These are phyloP conservation scores for Bradypus variegatus DNA, from an alignment of 2,797 vertebrate species.

Conservation along the genomic window DNA sequence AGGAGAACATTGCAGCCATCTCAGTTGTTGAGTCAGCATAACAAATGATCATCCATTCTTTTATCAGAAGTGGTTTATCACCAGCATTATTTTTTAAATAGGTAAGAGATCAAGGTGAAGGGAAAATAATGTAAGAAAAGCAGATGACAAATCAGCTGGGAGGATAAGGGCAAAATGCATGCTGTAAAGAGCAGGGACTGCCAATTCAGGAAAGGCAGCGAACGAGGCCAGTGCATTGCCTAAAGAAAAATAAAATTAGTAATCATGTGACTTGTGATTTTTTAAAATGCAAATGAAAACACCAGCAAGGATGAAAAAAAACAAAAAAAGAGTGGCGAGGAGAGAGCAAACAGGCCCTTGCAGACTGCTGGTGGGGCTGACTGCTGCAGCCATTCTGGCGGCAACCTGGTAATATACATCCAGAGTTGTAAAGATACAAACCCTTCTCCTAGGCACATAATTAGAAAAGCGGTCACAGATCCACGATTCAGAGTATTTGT, in stretches of 20 bases:
- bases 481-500: background rate
- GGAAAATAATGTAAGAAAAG: background rate
- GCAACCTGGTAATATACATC: background rate
- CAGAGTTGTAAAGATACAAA: background rate
- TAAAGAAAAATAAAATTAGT: background rate
- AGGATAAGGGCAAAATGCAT: background rate
- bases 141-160: background rate
- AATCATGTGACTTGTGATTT: background rate
- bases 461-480: background rate
- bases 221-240: background rate
- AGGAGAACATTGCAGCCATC: too few relatives aligned
- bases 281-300: background rate
- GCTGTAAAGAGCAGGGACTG: background rate
- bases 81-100: background rate
- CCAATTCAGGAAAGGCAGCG: background rate
- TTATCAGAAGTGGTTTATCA: background rate
- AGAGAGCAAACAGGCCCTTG: background rate
- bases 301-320: background rate
- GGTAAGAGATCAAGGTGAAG: background rate
- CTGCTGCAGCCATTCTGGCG: rapidly evolving
- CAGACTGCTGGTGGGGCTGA: background rate
- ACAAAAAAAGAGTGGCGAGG: background rate
- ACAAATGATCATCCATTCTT: rapidly evolving
- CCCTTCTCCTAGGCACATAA: background rate
- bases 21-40: rapidly evolving